phyloP scores from a whole-genome alignment of 2,113 vertebrate genomes.

The Pygoscelis antarcticus region DNA sequence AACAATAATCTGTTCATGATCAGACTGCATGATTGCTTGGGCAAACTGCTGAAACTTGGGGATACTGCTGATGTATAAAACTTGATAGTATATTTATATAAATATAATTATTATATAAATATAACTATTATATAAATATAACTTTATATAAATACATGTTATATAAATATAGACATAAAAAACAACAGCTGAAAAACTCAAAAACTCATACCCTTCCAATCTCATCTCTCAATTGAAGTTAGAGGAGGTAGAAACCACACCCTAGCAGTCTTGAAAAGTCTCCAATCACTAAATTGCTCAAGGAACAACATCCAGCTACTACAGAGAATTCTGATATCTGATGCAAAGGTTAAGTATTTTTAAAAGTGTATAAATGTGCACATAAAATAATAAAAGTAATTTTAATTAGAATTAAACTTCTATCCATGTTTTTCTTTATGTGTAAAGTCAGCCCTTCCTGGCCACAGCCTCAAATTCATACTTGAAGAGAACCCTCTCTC shows the following conservation, averaged over 20 bases:
- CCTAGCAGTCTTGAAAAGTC: background rate
- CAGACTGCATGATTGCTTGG: background rate
- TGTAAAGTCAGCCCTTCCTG: background rate
- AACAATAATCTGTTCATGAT: background rate
- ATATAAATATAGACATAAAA: background rate
- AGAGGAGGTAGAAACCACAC: background rate
- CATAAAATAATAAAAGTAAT: background rate
- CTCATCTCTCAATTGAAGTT: background rate
- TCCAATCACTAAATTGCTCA: background rate
- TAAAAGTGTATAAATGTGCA: background rate
- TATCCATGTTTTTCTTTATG: background rate
- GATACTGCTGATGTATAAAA: background rate
- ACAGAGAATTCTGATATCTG: background rate
- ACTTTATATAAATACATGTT: background rate
- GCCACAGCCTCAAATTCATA: background rate
- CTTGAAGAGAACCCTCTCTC: background rate
- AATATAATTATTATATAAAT: background rate
- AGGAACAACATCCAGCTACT: background rate
- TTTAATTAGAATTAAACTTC: background rate
- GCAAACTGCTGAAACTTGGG: background rate
- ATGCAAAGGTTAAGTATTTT: background rate
- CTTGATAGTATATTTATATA: too few relatives aligned
- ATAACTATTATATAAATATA: background rate
- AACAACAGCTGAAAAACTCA: background rate
- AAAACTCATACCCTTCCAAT: background rate